phyloP scores from a whole-genome alignment of 2,888 invertebrate genomes.

The Coelopa pilipes region DNA sequence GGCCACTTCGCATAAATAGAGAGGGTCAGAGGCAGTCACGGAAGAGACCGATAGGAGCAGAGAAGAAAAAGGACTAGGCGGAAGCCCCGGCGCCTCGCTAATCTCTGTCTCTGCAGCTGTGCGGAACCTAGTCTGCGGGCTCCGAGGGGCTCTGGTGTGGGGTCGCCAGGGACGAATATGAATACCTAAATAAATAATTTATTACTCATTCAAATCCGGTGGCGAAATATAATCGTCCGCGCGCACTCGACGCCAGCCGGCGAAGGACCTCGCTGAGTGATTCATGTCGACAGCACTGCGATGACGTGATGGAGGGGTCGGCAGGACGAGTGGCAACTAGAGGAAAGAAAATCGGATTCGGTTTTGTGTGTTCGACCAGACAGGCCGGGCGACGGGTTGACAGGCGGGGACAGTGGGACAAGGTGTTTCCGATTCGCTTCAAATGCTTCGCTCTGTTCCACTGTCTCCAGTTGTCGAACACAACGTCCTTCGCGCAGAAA shows the following conservation, averaged over 20 bases:
- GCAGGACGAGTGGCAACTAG: too few relatives aligned
- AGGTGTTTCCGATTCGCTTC: too few relatives aligned
- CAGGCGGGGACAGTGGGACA: too few relatives aligned
- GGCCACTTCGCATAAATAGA: constrained; percentile 59
- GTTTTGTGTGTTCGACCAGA: too few relatives aligned
- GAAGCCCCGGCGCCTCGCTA: constrained; percentile 16
- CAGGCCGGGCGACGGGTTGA: too few relatives aligned
- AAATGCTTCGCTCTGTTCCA: too few relatives aligned
- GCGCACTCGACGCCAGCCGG: constrained; percentile 34
- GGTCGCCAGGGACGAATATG: constrained; percentile 15
- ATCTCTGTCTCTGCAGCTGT: constrained; percentile 29
- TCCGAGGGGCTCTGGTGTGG: constrained; percentile 12
- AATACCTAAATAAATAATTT: constrained; percentile 55
- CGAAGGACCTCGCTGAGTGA: constrained; percentile 27
- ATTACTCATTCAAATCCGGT: constrained; percentile 59
- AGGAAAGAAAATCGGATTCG: too few relatives aligned
- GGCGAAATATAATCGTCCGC: constrained; percentile 52
- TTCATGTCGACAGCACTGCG: constrained; percentile 6
- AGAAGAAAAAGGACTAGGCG: constrained; percentile 36
- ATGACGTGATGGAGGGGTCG: too few relatives aligned
- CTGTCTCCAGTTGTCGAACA: too few relatives aligned
- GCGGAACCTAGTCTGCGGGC: too few relatives aligned
- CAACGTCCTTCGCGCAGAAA: neutral
- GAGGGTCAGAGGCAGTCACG: neutral
- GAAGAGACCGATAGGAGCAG: constrained; percentile 39